Evolutionary conservation across 2,113 vertebrate species (phyloP).

Genomic region (Dipodomys merriami): DNA sequence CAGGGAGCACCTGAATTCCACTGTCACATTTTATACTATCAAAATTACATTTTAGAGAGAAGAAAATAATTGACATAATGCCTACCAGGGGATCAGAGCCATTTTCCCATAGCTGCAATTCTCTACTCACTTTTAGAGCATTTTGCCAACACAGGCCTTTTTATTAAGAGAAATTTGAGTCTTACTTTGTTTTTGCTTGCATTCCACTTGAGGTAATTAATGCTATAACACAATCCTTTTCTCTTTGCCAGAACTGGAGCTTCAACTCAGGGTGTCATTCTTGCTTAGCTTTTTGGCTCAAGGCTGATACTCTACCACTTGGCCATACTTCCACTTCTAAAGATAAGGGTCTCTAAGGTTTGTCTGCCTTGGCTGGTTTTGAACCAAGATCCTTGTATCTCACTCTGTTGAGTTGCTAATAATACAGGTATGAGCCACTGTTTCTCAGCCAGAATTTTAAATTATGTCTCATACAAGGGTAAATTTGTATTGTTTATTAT

Average conservation of each 20-base stretch:
- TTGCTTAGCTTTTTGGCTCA: too few relatives aligned
- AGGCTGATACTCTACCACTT: too few relatives aligned
- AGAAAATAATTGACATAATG: constrained; percentile 44
- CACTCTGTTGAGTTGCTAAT: too few relatives aligned
- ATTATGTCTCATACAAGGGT: not conserved
- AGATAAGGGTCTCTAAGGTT: too few relatives aligned
- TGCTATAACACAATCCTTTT: not conserved
- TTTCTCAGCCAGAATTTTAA: not conserved
- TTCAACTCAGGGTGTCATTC: too few relatives aligned
- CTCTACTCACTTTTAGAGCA: not conserved
- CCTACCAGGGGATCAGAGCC: constrained; percentile 9
- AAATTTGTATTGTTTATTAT: not conserved
- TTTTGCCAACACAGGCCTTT: constrained; percentile 24
- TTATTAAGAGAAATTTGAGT: constrained; percentile 42
- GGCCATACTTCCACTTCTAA: too few relatives aligned
- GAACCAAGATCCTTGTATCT: too few relatives aligned
- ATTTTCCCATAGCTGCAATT: not conserved
- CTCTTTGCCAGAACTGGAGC: too few relatives aligned
- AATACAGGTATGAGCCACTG: too few relatives aligned
- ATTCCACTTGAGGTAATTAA: not conserved
- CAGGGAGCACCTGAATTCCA: not conserved
- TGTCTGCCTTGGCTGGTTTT: too few relatives aligned
- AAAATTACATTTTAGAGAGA: constrained; percentile 43
- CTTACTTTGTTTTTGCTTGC: constrained; percentile 15
- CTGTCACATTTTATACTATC: not conserved